Base-by-base conservation (phyloP, 2,113 vertebrate species). In the Regulus satrapa region DNA sequence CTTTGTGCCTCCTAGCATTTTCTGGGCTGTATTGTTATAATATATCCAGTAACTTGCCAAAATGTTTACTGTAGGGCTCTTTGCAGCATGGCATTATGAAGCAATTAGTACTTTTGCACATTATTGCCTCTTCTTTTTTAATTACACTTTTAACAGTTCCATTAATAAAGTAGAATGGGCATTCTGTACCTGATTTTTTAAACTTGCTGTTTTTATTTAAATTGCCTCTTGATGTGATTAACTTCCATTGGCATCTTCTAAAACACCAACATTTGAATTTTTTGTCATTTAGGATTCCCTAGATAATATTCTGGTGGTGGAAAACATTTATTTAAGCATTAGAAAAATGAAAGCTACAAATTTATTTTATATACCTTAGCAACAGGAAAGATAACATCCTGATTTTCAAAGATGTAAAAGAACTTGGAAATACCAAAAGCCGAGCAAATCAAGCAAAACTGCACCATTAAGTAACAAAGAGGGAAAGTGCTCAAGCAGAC, bases 231-330 rank as follows among this genome's bases (percentile, higher is more conserved):
- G 71, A 14, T n/a, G 49, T 41, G 18, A 20, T 71, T 78, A 91
- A 29, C 43, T 77, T 87, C 93, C 59, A 86, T 12, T 81, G 75
- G 8, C 21, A 92, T 6, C 29, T 89, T 90, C 74, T 88, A 85
- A 88, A 94, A 84, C 19, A 95, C 11, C 6, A 49, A n/a, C 21
- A 61, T 48, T 45, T 83, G 23, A 91, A 38, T 71, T 72, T 38
- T 71, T 69, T 94, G 40, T 90, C 59, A 69, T 90, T 89, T 93
- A 92, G 52, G 18, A 87, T 77, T 95, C 89, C 76, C 58, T 85
- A 45, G 25, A 58, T 51, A 78, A 17, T 48, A 88, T n/a, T 10
- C 14, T 6, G 12, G 11, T 56, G 58, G 23, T 72, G 71, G 89
- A 85, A 64, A 75, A 38, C 32, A 52, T 78, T 69, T 66, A 84